Percentiles rank a stretch among this genome's conserved stretches.
These are phyloP conservation scores for Macrochelys suwanniensis DNA, from an alignment of 2,797 vertebrate genomes.

Conservation along the genomic window DNA sequence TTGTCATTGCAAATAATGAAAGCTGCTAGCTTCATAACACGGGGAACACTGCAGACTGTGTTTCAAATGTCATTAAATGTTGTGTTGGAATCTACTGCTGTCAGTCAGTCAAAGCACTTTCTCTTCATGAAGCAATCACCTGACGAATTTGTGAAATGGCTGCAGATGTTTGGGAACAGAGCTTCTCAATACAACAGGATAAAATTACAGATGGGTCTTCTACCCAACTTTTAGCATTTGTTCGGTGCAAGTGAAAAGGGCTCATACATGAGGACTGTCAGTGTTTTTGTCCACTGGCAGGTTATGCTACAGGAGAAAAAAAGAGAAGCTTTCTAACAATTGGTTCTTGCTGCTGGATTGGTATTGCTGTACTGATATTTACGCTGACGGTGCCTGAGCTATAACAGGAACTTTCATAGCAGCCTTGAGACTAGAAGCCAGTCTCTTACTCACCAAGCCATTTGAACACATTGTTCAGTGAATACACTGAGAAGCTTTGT, in stretches of 20 bases:
- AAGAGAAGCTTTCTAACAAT: neutral
- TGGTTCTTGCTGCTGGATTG: neutral
- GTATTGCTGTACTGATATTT: neutral
- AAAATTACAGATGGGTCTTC: neutral
- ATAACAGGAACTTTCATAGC: rapidly evolving
- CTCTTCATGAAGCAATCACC: neutral
- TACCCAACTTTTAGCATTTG: neutral
- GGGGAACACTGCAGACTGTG: neutral
- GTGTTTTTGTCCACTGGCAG: neutral
- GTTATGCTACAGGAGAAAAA: neutral
- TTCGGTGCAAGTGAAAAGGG: neutral
- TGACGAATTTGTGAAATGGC: rapidly evolving
- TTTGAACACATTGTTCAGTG: neutral
- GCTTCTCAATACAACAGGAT: neutral
- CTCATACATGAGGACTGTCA: neutral
- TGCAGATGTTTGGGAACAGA: neutral
- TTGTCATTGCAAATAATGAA: neutral
- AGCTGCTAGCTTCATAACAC: neutral
- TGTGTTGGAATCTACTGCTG: neutral
- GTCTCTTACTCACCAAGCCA: neutral
- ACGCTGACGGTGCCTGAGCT: no score
- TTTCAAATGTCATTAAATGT: neutral
- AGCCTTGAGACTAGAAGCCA: neutral
- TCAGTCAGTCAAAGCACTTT: neutral
- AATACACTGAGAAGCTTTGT: neutral